A percentile compares a stretch with the other conserved stretches of the same genome.
Evolutionary conservation across 1,140 invertebrate genomes (phyloP).

Genomic region (Agrypnia vestita): DNA sequence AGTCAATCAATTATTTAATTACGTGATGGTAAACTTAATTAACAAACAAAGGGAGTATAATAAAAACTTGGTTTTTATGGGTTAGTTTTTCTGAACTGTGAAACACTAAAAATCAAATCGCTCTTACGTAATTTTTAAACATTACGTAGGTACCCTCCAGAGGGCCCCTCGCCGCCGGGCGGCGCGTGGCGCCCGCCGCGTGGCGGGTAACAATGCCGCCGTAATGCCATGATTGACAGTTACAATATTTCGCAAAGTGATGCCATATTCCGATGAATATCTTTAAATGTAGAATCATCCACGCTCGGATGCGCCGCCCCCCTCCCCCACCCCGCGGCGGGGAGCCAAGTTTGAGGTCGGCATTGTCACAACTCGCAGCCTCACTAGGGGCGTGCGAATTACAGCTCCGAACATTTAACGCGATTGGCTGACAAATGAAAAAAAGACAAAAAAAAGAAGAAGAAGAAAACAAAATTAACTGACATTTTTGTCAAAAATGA

Average conservation of each 20-base stretch:
- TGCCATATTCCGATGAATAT: conserved; percentile 74
- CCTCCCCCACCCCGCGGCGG: background rate
- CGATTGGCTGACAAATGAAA: too few species aligned
- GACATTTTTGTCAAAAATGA: too few species aligned
- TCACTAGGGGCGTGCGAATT: background rate
- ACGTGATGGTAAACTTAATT: too few species aligned
- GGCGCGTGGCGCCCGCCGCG: conserved; percentile 58
- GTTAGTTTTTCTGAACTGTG: too few species aligned
- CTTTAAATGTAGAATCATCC: conserved; percentile 63
- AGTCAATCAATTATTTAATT: too few species aligned
- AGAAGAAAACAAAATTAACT: too few species aligned
- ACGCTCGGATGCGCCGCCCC: conserved; percentile 45
- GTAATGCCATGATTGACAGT: conserved; percentile 74
- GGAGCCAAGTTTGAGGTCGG: background rate
- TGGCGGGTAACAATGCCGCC: conserved; percentile 66
- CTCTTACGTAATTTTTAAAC: too few species aligned
- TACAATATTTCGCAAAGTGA: conserved; percentile 75
- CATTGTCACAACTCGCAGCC: conserved; percentile 3
- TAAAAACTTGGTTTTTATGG: too few species aligned
- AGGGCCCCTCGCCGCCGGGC: background rate
- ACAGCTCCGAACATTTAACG: too few species aligned
- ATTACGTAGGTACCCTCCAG: background rate
- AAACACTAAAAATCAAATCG: too few species aligned
- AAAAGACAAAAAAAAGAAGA: too few species aligned
- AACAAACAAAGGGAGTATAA: too few species aligned